A percentile compares a stretch with the other conserved stretches of the same genome.
phyloP scores from a whole-genome alignment of 2,888 invertebrate species.

The Acrocera orbiculus region DNA sequence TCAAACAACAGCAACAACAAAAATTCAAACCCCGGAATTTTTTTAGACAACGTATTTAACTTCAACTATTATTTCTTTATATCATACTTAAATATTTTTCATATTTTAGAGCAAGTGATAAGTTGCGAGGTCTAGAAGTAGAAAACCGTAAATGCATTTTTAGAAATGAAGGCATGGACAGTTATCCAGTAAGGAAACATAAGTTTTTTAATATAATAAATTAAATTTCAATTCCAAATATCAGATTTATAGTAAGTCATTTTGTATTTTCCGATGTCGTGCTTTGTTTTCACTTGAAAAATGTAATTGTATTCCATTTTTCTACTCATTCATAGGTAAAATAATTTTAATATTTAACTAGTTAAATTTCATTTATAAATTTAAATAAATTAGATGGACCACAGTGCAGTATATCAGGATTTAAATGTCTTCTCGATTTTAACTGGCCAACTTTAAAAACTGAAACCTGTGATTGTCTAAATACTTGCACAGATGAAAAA shows the following conservation, averaged over 20 bases:
- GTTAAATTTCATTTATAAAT: not conserved
- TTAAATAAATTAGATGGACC: slow-evolving; percentile 16
- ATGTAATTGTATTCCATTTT: slow-evolving; percentile 40
- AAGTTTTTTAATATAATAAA: too few species aligned
- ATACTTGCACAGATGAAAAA: slow-evolving; percentile 21
- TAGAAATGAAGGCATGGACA: too few species aligned
- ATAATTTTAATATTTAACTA: not conserved
- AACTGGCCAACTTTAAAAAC: slow-evolving; percentile 26
- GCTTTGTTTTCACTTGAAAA: slow-evolving; percentile 33
- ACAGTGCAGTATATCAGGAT: slow-evolving; percentile 23
- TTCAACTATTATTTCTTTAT: too few species aligned
- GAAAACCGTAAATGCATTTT: too few species aligned
- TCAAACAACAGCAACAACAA: too few species aligned
- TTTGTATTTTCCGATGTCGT: slow-evolving; percentile 32
- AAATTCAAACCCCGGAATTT: too few species aligned
- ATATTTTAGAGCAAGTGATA: too few species aligned
- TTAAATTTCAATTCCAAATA: too few species aligned
- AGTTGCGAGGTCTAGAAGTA: too few species aligned
- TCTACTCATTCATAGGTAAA: slow-evolving; percentile 30
- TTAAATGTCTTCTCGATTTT: slow-evolving; percentile 24
- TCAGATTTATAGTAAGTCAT: slow-evolving; percentile 25
- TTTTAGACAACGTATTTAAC: too few species aligned
- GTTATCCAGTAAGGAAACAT: too few species aligned
- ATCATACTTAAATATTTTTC: too few species aligned
- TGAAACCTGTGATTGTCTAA: slow-evolving; percentile 16